Evolutionary conservation across 2,797 vertebrate species (phyloP), one percentile per base, ranked within the genome.

Genomic region (Zalophus californianus): DNA sequence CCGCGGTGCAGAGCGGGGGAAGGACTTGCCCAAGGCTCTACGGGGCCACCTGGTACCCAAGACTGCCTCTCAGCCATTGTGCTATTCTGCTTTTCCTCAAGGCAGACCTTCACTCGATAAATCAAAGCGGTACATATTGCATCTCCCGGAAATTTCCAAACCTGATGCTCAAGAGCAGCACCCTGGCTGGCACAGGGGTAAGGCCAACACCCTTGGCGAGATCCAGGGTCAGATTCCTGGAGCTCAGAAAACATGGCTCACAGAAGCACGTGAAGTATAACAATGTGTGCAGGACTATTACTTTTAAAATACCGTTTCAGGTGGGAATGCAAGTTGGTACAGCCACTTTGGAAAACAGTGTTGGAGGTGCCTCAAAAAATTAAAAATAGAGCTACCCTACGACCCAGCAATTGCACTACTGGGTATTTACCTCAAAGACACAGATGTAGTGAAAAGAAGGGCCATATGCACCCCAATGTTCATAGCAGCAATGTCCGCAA

Each of bases 1-100:
- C 41, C 0, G 0, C 14, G 32, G 50, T 6, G 18, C 20, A n/a
- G 38, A 73, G 23, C 3, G 23, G 48, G 48, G 58, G 10, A 52
- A 58, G 27, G 4, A 54, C 38, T 2, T 20, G 10, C 11, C 54
- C 25, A 21, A 52, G 56, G 64, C 29, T 2, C 0, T 4, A 0
- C 1, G 8, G 9, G 48, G 83, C 48, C 80, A 35, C 13, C 32
- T 29, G 27, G 41, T 15, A 35, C 66, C 64, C 12, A 38, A 32
- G 41, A 23, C 18, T 60, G 10, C 32, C 41, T 38, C 29, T 25
- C 18, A 60, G 6, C 29, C 72, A 64, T 60, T 29, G 64, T 4
- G 52, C 29, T 25, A 3, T 9, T 70, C 54, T 66, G 54, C 44
- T 25, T 95, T 56, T 79, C 56, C 64, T 78, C 21, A 66, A 75